These are phyloP conservation scores for Sorex maritimensis DNA, from an alignment of 2,797 vertebrate species.

Conservation along the genomic window DNA sequence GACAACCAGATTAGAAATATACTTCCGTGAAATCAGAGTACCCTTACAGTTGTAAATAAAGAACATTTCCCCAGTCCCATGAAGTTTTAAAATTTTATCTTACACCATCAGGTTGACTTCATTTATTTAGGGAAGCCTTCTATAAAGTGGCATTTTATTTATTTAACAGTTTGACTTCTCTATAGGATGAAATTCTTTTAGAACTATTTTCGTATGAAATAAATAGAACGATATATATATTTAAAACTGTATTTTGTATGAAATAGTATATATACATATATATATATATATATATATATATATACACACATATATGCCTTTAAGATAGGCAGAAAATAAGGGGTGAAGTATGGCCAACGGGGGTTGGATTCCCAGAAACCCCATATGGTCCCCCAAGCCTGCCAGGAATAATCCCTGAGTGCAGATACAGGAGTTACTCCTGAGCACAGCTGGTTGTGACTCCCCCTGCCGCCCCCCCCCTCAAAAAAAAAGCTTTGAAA, in stretches of 20 bases:
- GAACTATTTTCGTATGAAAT: background rate
- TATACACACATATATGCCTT: no score
- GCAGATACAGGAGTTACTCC: no score
- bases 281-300: no score
- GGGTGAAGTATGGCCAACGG: no score
- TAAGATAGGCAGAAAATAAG: background rate
- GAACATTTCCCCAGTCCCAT: background rate
- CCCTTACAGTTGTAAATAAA: background rate
- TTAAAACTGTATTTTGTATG: background rate
- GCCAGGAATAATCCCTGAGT: no score
- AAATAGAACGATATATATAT: background rate
- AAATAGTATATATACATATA: background rate
- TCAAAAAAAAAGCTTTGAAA: background rate
- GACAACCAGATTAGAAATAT: conserved; percentile 31
- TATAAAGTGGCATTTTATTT: background rate
- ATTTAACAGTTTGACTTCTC: conserved; percentile 15
- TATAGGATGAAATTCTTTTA: conserved; percentile 39
- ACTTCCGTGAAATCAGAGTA: background rate
- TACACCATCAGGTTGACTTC: background rate
- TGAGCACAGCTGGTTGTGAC: no score
- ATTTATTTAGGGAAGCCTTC: background rate
- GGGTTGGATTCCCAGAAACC: no score
- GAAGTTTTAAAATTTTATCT: conserved; percentile 55
- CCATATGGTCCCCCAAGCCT: no score
- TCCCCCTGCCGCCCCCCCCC: no score